These are phyloP conservation scores for Bombus affinis DNA, from an alignment of 1,140 invertebrate species.

Conservation along the genomic window DNA sequence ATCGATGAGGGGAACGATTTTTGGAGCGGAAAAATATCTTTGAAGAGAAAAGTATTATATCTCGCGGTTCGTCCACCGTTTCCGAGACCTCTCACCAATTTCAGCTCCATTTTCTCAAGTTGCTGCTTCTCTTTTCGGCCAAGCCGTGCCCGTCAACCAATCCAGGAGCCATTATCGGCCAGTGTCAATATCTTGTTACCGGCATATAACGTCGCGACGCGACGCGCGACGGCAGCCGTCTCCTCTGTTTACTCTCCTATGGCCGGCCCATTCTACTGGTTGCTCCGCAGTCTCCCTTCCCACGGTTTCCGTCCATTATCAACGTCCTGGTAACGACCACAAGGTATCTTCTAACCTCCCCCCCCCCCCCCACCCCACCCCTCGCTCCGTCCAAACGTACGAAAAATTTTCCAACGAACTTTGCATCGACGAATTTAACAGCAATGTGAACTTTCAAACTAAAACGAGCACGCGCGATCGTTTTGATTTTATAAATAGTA, in stretches of 20 bases:
- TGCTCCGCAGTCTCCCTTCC: slow-evolving; percentile 14
- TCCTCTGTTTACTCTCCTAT: slow-evolving; percentile 73
- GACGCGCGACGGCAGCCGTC: slow-evolving; percentile 68
- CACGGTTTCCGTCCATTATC: slow-evolving; percentile 40
- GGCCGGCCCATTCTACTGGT: slow-evolving; percentile 53
- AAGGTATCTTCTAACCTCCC: background rate
- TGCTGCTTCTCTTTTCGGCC: slow-evolving; percentile 67
- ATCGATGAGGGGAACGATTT: slow-evolving; percentile 62
- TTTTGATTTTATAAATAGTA: background rate
- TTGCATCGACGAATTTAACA: slow-evolving; percentile 7
- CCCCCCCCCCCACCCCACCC: rapidly evolving
- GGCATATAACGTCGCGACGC: slow-evolving; percentile 65
- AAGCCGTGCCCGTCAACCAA: slow-evolving; percentile 61
- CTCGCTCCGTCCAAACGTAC: background rate
- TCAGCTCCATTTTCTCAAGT: slow-evolving; percentile 75
- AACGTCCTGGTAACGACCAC: slow-evolving; percentile 40
- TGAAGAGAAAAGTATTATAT: slow-evolving; percentile 45
- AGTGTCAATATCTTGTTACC: slow-evolving; percentile 77
- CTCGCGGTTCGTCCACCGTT: slow-evolving; percentile 52
- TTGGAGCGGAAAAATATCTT: slow-evolving; percentile 71
- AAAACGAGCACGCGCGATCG: background rate
- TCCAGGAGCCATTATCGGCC: slow-evolving; percentile 75
- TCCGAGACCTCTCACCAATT: slow-evolving; percentile 71
- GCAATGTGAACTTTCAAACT: background rate
- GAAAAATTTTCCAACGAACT: slow-evolving; percentile 28